Evolutionary conservation across 2,797 vertebrate genomes (phyloP), one percentile per base, ranked within the genome.

Genomic region (Acrossocheilus wenchowensis): DNA sequence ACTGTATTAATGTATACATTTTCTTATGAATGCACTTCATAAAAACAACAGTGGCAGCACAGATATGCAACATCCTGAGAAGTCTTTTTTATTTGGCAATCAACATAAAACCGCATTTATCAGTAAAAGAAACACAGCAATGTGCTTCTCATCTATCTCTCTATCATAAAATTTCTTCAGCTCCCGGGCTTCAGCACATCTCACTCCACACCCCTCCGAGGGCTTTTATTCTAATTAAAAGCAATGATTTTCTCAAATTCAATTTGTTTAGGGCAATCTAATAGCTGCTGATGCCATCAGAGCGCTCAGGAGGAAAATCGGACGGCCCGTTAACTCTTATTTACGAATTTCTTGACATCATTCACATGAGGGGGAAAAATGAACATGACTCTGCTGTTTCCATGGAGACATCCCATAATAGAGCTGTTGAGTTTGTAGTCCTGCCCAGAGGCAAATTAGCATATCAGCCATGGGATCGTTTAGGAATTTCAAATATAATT

Each of bases 141-240:
- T 90, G 90, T 92, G 77, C 82, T 85, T 66, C 82, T 84, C 71
- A 87, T 90, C 89, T 30, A 82, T 83, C 91, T 86, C 86, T 71
- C 92, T 45, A 80, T 91, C 93, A 84, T 93, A 95, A 95, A 93
- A 93, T 93, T 91, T 92, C 88, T 5, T 54, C 19, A 82, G 87
- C 84, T 89, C 80, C 82, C 86, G 83, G 87, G 91, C 77, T 82
- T 84, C 90, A 87, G 92, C 86, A 89, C 72, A 86, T 90, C 87
- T 87, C 92, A 90, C 88, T 84, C 90, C 91, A 91, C 89, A 88
- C 94, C 94, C 92, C 90, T 94, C 89, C 23, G 45, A 92, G 91
- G 94, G 95, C 95, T 97, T 97, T 97, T 94, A 96, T 96, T 96
- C 94, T 97, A 97, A 98, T 97, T 97, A 96, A 97, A 97, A 95